Base-by-base conservation (phyloP, 2,113 vertebrate genomes). In the Chaetura pelagica region DNA sequence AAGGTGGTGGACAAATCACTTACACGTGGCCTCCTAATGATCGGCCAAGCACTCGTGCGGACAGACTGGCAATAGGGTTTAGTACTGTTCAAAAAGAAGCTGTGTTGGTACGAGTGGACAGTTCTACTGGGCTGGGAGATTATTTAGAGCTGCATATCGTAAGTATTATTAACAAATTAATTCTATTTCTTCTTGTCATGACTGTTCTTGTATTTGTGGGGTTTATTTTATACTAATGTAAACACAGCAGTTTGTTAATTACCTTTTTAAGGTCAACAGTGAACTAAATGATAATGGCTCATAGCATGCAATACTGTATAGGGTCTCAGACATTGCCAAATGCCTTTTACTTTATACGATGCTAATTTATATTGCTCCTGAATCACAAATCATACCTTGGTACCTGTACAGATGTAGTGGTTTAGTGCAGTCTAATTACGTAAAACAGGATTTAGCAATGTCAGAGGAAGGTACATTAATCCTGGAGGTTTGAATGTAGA, bases 1-100 rank as follows among this genome's bases (percentile, higher is more conserved):
- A 99, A 98, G 99, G 99, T 83, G 99, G 99, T 97, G 99, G 99
- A 98, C 98, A 99, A 48, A 99, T 99, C 97, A 99, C 99, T 8
- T 99, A 99, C 98, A 99, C 99, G 1, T 99, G 99, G 99, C 99
- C 99, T 68, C 99, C 99, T 21, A 99, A 99, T 55, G 99, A 99
- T 97, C 98, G 99, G 79, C 99, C 99, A 59, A 99, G 99, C 97
- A 99, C 99, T 6, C 98, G 99, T 38, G 99, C 99, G 9, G 99
- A 99, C 98, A 98, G 99, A 93, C 98, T 99, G 97, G 99, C 99
- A 42, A 99, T 99, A 96, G 99, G 99, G 61, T 99, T 99, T 98
- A 99, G 99, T 97, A 99, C 99, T 13, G 99, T 99, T 95, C 99
- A 99, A 77, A 99, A 99, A 93, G 99, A 99, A 91, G 99, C 99